These are phyloP conservation scores for Lysiphlebus fabarum DNA, from an alignment of 1,140 invertebrate species.

Conservation along the genomic window DNA sequence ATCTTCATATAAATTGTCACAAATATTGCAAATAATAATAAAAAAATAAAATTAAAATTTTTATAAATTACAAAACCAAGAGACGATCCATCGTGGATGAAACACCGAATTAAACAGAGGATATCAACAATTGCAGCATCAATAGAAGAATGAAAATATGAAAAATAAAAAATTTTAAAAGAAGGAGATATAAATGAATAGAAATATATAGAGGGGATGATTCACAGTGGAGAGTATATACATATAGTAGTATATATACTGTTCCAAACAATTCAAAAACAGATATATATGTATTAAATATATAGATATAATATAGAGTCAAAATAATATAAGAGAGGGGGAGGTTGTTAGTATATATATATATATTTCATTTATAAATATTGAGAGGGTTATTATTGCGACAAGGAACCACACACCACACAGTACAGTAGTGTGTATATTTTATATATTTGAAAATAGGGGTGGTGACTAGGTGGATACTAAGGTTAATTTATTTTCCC, in stretches of 20 bases:
- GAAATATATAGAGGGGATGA: constrained; percentile 1
- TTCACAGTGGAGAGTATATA: constrained; percentile 20
- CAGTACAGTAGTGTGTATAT: no score
- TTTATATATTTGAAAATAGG: constrained; percentile 6
- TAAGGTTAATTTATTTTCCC: constrained; percentile 25
- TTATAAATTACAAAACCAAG: neutral
- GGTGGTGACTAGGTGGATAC: constrained; percentile 41
- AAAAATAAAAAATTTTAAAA: constrained; percentile 18
- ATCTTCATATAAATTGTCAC: no score
- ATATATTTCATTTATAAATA: no score
- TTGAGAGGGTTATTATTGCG: neutral
- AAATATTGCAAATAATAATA: no score
- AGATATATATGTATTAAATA: no score
- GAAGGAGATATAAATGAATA: constrained; percentile 22
- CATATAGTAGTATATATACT: no score
- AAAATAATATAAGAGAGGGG: constrained; percentile 20
- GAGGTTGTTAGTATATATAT: no score
- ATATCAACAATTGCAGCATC: constrained; percentile 52
- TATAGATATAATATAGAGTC: neutral
- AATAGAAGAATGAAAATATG: constrained; percentile 33
- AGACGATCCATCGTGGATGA: neutral
- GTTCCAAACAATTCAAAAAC: no score
- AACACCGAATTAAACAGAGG: constrained; percentile 32
- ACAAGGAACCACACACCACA: no score
- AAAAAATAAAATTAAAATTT: neutral